phyloP scores from a whole-genome alignment of 1,140 invertebrate species.

The Lithobius niger region DNA sequence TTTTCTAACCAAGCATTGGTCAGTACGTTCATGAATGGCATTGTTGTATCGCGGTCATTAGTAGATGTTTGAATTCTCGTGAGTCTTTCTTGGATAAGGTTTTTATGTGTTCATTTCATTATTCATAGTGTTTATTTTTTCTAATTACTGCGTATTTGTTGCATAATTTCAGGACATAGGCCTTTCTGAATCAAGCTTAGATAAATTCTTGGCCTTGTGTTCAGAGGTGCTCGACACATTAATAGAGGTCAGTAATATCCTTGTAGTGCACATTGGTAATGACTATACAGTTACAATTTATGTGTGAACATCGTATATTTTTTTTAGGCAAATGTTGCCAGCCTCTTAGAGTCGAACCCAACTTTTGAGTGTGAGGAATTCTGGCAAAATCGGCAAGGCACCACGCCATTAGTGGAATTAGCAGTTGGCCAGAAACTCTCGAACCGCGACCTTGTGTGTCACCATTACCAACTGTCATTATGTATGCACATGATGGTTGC shows the following conservation, averaged over 20 bases:
- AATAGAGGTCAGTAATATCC: slow-evolving; percentile 44
- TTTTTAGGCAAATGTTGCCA: slow-evolving; percentile 28
- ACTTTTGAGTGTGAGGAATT: slow-evolving; percentile 30
- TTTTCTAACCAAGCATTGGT: no score
- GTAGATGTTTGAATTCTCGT: no score
- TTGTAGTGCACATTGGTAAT: no score
- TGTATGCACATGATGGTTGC: slow-evolving; percentile 61
- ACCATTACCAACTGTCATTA: slow-evolving; percentile 61
- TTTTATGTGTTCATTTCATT: no score
- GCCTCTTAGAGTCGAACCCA: slow-evolving; percentile 28
- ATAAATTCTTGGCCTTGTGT: slow-evolving; percentile 51
- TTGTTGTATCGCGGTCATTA: no score
- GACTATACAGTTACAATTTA: slow-evolving; percentile 19
- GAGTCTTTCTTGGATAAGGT: no score
- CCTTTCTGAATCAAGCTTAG: slow-evolving; percentile 50
- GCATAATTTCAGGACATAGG: slow-evolving; percentile 42
- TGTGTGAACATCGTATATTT: slow-evolving; percentile 16
- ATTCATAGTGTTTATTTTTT: no score
- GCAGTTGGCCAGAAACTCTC: slow-evolving; percentile 57
- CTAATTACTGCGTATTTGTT: no score
- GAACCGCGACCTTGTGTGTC: slow-evolving; percentile 56
- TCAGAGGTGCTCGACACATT: slow-evolving; percentile 61
- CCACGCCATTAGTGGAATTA: slow-evolving; percentile 51
- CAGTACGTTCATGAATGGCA: no score
- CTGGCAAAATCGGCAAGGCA: slow-evolving; percentile 31